Percentiles rank a stretch among this genome's conserved stretches.
These are phyloP conservation scores for Pseudolaguvia tuberculata DNA, from an alignment of 2,113 vertebrate species.

Conservation along the genomic window DNA sequence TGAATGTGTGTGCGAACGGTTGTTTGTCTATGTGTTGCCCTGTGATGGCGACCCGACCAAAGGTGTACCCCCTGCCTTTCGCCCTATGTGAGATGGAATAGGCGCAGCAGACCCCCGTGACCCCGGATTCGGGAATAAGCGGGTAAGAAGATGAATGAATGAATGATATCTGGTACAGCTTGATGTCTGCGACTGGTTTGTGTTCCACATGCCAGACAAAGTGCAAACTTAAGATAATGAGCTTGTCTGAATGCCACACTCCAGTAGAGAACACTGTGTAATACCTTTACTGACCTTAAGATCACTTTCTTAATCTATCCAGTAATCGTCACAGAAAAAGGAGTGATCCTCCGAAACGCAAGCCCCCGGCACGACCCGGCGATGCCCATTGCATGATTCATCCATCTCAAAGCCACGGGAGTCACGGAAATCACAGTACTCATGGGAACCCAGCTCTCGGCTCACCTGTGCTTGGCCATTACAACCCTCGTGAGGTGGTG, in stretches of 20 bases:
- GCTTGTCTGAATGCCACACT: not conserved
- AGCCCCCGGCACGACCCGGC: slow-evolving; percentile 81
- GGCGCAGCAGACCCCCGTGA: too few species aligned
- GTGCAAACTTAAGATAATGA: too few species aligned
- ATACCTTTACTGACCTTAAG: not conserved
- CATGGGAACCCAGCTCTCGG: slow-evolving; percentile 71
- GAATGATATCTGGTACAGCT: too few species aligned
- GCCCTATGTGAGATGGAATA: too few species aligned
- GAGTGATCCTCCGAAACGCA: slow-evolving; percentile 79
- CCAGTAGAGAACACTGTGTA: not conserved
- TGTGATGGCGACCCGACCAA: too few species aligned
- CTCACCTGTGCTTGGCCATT: slow-evolving; percentile 79
- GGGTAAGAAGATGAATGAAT: too few species aligned
- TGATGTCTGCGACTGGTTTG: not conserved
- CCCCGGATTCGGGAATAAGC: too few species aligned
- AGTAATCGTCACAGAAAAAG: slow-evolving; percentile 82
- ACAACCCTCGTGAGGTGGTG: slow-evolving; percentile 81
- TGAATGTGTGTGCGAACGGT: too few species aligned
- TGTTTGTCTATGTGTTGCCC: too few species aligned
- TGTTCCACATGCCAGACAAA: not conserved
- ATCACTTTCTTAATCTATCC: not conserved
- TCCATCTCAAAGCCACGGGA: slow-evolving; percentile 64
- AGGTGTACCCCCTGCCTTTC: too few species aligned
- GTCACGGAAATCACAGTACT: slow-evolving; percentile 55
- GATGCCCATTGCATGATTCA: slow-evolving; percentile 85